Percentiles rank a stretch among this genome's conserved stretches.
phyloP scores from a whole-genome alignment of 2,888 invertebrate genomes.

The Caenorhabditis macrosperma region DNA sequence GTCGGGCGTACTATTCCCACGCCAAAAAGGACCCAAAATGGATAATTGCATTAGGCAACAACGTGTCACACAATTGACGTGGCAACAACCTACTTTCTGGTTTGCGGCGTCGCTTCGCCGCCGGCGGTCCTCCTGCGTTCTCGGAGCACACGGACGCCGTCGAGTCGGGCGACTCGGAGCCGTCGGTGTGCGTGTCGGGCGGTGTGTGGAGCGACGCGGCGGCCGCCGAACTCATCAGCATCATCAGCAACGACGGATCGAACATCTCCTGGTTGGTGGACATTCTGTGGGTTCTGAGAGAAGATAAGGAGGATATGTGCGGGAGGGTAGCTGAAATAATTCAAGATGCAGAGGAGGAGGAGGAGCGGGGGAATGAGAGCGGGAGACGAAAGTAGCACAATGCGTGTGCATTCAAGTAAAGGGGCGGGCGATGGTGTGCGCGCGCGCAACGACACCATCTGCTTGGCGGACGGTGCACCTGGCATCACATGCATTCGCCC shows the following conservation, averaged over 20 bases:
- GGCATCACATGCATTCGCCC: conserved; percentile 17
- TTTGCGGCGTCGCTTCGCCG: conserved; percentile 44
- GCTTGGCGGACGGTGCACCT: conserved; percentile 45
- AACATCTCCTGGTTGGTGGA: not conserved
- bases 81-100: conserved; percentile 58
- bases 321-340: not conserved
- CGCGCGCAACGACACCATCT: conserved; percentile 36
- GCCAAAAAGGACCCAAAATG: too few relatives aligned
- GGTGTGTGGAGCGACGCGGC: conserved; percentile 13
- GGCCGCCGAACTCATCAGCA: conserved; percentile 13
- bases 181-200: conserved; percentile 41
- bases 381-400: not conserved
- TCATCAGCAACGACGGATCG: conserved; percentile 33
- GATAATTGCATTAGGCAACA: not conserved
- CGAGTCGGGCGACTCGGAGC: conserved; percentile 44
- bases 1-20: too few relatives aligned
- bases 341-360: conserved; percentile 1
- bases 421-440: not conserved
- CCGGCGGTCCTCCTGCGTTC: conserved; percentile 20
- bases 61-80: too few relatives aligned
- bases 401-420: not conserved
- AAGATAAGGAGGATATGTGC: not conserved
- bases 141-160: conserved; percentile 35
- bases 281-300: not conserved
- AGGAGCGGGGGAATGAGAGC: conserved; percentile 3